Percentiles rank a stretch among this genome's conserved stretches.
phyloP scores from a whole-genome alignment of 2,888 invertebrate genomes.

The Apodemia hepburni region DNA sequence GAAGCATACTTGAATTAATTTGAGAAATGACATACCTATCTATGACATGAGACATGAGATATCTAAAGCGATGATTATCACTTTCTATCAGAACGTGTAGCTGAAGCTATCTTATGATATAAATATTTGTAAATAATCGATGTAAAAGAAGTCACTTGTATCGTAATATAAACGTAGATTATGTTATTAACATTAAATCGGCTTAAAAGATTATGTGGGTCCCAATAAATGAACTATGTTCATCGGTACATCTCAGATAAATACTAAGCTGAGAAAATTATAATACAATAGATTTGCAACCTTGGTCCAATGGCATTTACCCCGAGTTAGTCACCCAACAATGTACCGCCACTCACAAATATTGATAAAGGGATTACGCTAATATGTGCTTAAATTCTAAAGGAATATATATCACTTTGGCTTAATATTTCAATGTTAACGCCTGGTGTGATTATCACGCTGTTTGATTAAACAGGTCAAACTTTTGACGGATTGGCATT shows the following conservation, averaged over 20 bases:
- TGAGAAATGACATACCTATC: too few species aligned
- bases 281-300: slow-evolving; percentile 25
- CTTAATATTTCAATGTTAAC: slow-evolving; percentile 5
- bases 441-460: slow-evolving; percentile 16
- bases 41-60: too few species aligned
- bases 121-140: too few species aligned
- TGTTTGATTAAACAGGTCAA: slow-evolving; percentile 35
- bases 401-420: neutral
- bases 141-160: too few species aligned
- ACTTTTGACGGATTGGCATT: slow-evolving; percentile 56
- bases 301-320: slow-evolving; percentile 34
- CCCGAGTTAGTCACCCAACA: slow-evolving; percentile 56
- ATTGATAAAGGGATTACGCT: slow-evolving; percentile 5
- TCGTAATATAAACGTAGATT: neutral
- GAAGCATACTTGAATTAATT: too few species aligned
- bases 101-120: too few species aligned
- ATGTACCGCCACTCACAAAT: slow-evolving; percentile 21
- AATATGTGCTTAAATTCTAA: slow-evolving; percentile 1
- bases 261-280: slow-evolving; percentile 12
- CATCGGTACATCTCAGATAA: slow-evolving; percentile 1
- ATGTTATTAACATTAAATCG: neutral
- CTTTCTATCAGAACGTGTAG: too few species aligned
- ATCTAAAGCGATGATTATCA: too few species aligned
- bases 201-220: neutral
- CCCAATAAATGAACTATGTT: slow-evolving; percentile 6